Evolutionary conservation across 2,888 invertebrate genomes (phyloP), one percentile per base, ranked within the genome.

Genomic region (Thera britannica): DNA sequence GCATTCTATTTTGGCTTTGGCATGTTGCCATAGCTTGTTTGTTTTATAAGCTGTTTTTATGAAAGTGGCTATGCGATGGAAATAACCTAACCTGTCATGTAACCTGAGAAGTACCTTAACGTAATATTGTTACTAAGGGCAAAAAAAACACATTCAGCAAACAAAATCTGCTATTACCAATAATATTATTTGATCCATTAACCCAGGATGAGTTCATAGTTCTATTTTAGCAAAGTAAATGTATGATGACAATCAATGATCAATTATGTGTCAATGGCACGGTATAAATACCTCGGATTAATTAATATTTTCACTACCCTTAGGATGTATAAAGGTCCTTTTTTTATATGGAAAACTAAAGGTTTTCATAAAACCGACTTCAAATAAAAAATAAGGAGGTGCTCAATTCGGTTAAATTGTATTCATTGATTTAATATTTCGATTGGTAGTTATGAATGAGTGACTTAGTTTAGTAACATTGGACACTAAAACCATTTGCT

Each of bases 41-140:
- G 93, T 93, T 93, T 92, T 93, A 93, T 93, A 93, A 93, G 91
- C 91, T 89, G 93, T 93, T 93, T 93, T 93, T 93, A 93, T 93
- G 93, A 93, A 93, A 93, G 90, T 89, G 90, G 90, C 90, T 90
- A 90, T 88, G 86, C 84, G 93, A 92, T 93, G 87, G 90, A 93
- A 93, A 93, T 93, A 93, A 92, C 92, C 90, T 84, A 87, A 91
- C 90, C 90, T 90, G 87, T 90, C 88, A 83, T 91, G 93, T 91
- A 93, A 93, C 88, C 85, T 86, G 93, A 93, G 92, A 92, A 81
- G 81, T 86, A 77, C 23, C 23, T 23, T 75, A 79, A 81, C 82
- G 82, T 85, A 84, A 77, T 72, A n/a, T 67, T 76, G 75, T 75
- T 74, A 72, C 74, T 70, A 68, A 12, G 74, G 67, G 61, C 55